Evolutionary conservation across 1,140 invertebrate species (phyloP).

Genomic region (Neodiprion lecontei): DNA sequence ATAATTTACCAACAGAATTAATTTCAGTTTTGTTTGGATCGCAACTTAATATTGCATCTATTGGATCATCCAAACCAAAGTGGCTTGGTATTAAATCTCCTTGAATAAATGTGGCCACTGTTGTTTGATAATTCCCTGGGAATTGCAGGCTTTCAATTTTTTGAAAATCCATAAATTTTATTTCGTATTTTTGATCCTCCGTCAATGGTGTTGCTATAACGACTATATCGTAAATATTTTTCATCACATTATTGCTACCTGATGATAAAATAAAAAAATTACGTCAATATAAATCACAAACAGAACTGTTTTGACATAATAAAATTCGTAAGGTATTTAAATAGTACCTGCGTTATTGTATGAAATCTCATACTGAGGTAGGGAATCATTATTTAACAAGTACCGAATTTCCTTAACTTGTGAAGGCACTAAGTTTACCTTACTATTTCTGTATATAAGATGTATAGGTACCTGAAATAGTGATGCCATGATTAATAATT

Average conservation of each 20-base stretch:
- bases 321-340: neutral
- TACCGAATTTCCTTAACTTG: constrained; percentile 46
- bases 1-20: constrained; percentile 54
- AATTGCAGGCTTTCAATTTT: constrained; percentile 34
- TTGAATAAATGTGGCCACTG: constrained; percentile 67
- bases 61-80: constrained; percentile 55
- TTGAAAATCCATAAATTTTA: constrained; percentile 51
- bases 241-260: constrained; percentile 36
- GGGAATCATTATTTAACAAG: constrained; percentile 19
- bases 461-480: constrained; percentile 47
- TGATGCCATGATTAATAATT: constrained; percentile 5
- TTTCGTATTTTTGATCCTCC: constrained; percentile 47
- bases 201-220: constrained; percentile 68
- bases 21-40: constrained; percentile 54
- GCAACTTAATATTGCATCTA: constrained; percentile 62
- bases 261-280: constrained; percentile 24
- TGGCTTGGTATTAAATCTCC: constrained; percentile 60
- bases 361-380: constrained; percentile 40
- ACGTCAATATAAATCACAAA: too few species aligned
- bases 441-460: constrained; percentile 47
- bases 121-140: constrained; percentile 63
- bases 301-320: too few species aligned
- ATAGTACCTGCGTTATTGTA: constrained; percentile 36
- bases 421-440: constrained; percentile 54
- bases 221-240: constrained; percentile 65